These are phyloP conservation scores for Norana najaformis DNA, from an alignment of 2,888 invertebrate genomes.

Conservation along the genomic window DNA sequence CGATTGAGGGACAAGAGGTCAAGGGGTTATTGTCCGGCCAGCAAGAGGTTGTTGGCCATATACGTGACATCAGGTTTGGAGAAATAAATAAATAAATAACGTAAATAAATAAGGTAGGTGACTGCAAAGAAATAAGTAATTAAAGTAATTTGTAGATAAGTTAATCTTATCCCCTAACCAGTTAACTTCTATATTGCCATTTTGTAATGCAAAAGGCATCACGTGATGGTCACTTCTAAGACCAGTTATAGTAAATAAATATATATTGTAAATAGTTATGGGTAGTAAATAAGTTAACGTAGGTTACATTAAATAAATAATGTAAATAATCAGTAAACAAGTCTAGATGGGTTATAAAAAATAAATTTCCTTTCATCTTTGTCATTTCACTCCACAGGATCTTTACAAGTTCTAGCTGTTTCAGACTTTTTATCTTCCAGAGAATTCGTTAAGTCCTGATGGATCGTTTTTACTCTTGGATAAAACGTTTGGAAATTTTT, in stretches of 20 bases:
- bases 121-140: background rate
- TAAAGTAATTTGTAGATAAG: background rate
- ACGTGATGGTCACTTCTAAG: background rate
- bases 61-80: constrained; percentile 18
- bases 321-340: background rate
- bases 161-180: background rate
- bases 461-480: background rate
- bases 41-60: constrained; percentile 9
- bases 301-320: too few relatives aligned
- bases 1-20: background rate
- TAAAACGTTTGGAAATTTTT: too few relatives aligned
- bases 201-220: background rate
- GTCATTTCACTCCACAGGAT: too few relatives aligned
- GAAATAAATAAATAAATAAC: background rate
- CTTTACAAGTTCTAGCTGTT: background rate
- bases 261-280: background rate
- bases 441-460: background rate
- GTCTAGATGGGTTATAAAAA: background rate
- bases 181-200: background rate
- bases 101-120: background rate
- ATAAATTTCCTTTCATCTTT: background rate
- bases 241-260: background rate
- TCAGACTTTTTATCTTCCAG: background rate
- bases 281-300: too few relatives aligned
- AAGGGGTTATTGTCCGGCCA: background rate